These are phyloP conservation scores for Drosophila ercepeae DNA, from an alignment of 1,140 invertebrate species.

Conservation along the genomic window DNA sequence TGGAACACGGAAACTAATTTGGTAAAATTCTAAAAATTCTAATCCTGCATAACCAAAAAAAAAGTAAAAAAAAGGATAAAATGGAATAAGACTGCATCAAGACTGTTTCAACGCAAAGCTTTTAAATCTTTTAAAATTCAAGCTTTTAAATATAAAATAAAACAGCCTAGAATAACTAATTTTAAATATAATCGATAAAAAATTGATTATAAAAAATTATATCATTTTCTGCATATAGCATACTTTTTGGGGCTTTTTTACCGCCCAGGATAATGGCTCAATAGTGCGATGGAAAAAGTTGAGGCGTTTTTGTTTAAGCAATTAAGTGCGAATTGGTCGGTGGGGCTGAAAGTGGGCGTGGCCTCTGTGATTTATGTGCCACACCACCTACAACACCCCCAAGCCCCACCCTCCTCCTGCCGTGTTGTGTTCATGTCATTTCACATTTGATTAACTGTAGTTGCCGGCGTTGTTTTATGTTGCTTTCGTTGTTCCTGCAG, in stretches of 20 bases:
- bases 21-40: too few relatives aligned
- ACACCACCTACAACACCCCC: neutral
- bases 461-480: constrained; percentile 30
- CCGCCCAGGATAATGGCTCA: constrained; percentile 66
- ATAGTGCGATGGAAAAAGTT: constrained; percentile 49
- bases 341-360: constrained; percentile 3
- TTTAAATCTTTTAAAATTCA: too few relatives aligned
- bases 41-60: too few relatives aligned
- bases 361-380: constrained; percentile 58
- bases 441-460: constrained; percentile 73
- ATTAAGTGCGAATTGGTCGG: constrained; percentile 50
- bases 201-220: neutral
- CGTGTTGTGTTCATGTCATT: constrained; percentile 49
- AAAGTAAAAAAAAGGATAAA: too few relatives aligned
- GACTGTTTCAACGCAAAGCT: too few relatives aligned
- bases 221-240: neutral
- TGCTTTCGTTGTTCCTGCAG: constrained; percentile 16
- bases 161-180: neutral
- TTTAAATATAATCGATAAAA: neutral
- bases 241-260: constrained; percentile 13
- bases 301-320: constrained; percentile 68
- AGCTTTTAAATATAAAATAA: too few relatives aligned
- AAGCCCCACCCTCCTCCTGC: neutral
- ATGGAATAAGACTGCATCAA: too few relatives aligned
- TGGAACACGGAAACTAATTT: constrained; percentile 1